These are phyloP conservation scores for Diadumene lineata DNA, from an alignment of 92 coral and sea anemone genomes.

Conservation along the genomic window DNA sequence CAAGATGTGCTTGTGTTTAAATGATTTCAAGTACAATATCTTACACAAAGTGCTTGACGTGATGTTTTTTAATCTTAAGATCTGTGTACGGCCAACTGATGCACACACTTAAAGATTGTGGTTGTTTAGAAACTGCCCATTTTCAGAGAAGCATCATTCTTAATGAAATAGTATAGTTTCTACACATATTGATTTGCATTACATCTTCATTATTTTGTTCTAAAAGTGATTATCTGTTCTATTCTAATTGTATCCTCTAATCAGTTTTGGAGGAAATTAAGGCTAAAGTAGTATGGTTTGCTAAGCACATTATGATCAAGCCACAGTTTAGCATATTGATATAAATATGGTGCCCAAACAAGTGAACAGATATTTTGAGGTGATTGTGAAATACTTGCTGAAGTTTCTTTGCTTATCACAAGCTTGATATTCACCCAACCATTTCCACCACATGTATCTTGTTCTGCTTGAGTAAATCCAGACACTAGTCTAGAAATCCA, in stretches of 20 bases:
- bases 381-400: neutral
- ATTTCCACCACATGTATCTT: constrained; percentile 14
- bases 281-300: constrained; percentile 8
- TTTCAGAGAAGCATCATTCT: neutral
- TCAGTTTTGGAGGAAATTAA: constrained; percentile 8
- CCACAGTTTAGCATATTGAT: constrained; percentile 12
- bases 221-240: constrained; percentile 21
- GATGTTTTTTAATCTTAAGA: neutral
- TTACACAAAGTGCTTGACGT: neutral
- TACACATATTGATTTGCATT: constrained; percentile 3
- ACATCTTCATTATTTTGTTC: neutral
- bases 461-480: constrained; percentile 18
- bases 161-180: constrained; percentile 4
- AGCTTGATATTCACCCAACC: neutral
- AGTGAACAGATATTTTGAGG: constrained; percentile 20
- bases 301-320: constrained; percentile 1
- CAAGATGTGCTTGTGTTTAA: constrained; percentile 18
- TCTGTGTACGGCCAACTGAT: neutral
- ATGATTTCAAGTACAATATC: constrained; percentile 12
- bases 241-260: constrained; percentile 13
- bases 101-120: neutral
- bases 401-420: no score
- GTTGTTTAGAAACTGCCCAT: neutral
- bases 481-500: neutral
- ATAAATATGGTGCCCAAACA: neutral